phyloP scores from a whole-genome alignment of 2,888 invertebrate genomes.

The Volucella zonaria region DNA sequence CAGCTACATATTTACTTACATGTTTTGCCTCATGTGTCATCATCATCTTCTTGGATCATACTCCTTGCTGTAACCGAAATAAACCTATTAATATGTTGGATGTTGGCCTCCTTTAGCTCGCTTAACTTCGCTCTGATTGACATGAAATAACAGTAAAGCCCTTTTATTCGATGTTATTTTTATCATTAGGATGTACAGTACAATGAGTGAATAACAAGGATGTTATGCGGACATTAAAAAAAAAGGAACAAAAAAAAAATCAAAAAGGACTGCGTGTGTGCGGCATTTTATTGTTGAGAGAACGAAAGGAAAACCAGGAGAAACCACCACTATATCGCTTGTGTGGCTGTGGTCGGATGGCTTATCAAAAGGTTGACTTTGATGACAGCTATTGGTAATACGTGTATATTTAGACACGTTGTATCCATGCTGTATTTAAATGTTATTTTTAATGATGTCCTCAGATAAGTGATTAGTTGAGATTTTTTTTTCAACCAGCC shows the following conservation, averaged over 20 bases:
- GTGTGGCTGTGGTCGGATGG: constrained; percentile 62
- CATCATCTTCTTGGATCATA: constrained; percentile 26
- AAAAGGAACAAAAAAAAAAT: constrained; percentile 21
- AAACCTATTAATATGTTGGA: constrained; percentile 54
- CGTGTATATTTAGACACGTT: constrained; percentile 27
- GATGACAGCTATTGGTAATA: constrained; percentile 30
- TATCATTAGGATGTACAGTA: constrained; percentile 45
- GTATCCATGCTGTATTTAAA: no score
- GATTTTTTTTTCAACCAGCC: no score
- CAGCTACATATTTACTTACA: background rate
- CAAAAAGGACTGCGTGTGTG: constrained; percentile 48
- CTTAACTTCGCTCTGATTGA: constrained; percentile 67
- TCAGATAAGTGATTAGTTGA: no score
- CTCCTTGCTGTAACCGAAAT: constrained; percentile 54
- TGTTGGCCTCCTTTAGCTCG: constrained; percentile 55
- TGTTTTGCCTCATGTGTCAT: constrained; percentile 18
- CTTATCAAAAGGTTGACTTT: constrained; percentile 27
- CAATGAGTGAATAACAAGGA: constrained; percentile 48
- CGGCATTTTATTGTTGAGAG: constrained; percentile 7
- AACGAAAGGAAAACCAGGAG: constrained; percentile 42
- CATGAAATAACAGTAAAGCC: constrained; percentile 64
- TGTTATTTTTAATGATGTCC: no score
- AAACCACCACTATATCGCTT: constrained; percentile 45
- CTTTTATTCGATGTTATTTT: constrained; percentile 65
- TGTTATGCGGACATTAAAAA: constrained; percentile 38